Conservation (phyloP, 1,140 invertebrate species). For the Nasonia giraulti region DNA sequence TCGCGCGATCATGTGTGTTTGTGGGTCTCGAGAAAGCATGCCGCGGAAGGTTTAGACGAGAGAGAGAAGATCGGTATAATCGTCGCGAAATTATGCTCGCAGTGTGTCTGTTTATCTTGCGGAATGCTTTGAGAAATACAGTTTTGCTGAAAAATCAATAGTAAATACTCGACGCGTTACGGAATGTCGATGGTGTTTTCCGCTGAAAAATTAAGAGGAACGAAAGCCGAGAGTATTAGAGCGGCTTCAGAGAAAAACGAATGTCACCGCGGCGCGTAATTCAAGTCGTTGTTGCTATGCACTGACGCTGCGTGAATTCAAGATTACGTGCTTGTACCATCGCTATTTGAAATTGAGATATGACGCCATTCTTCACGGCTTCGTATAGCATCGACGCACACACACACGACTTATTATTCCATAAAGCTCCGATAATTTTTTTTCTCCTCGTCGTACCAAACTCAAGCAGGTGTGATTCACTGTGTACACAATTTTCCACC, state of each 20-base stretch:
- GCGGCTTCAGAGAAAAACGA: not conserved
- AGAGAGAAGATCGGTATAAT: not conserved
- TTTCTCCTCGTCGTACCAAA: no score
- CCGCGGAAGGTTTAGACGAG: not conserved
- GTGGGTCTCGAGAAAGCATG: slow-evolving; percentile 12
- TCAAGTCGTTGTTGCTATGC: not conserved
- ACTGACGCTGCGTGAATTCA: not conserved
- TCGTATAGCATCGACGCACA: no score
- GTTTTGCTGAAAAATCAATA: not conserved
- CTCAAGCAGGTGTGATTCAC: no score
- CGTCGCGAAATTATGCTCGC: not conserved
- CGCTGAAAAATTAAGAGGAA: not conserved
- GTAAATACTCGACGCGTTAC: not conserved
- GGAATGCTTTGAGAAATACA: not conserved
- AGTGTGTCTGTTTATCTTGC: not conserved
- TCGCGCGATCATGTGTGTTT: slow-evolving; percentile 19
- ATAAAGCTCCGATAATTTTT: no score
- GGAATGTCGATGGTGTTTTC: not conserved
- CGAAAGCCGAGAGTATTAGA: not conserved
- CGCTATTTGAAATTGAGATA: not conserved
- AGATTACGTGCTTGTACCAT: not conserved
- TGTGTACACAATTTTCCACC: slow-evolving; percentile 27
- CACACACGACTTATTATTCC: no score
- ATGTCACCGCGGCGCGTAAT: not conserved
- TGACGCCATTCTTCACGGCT: not conserved